These are phyloP conservation scores for Mystacornis crossleyi DNA, from an alignment of 2,113 vertebrate species.

Conservation along the genomic window DNA sequence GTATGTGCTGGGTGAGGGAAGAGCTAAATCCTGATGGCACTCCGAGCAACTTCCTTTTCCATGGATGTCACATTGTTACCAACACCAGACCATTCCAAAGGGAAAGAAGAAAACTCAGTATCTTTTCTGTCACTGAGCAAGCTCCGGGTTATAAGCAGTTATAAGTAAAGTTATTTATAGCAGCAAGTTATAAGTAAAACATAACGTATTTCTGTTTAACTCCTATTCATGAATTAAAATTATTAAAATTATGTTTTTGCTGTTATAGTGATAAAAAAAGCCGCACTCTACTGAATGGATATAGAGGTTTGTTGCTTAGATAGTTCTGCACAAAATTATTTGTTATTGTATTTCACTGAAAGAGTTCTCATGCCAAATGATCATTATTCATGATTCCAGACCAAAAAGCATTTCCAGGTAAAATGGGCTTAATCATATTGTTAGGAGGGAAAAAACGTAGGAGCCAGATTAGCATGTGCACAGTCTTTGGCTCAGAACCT, in stretches of 20 bases:
- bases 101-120: neutral
- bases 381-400: neutral
- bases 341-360: neutral
- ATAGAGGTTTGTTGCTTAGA: neutral
- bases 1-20: neutral
- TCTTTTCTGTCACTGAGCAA: neutral
- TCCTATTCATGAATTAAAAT: neutral
- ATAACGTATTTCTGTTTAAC: neutral
- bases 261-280: neutral
- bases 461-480: neutral
- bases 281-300: neutral
- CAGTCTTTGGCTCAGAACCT: neutral
- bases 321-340: neutral
- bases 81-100: neutral
- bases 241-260: neutral
- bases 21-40: neutral
- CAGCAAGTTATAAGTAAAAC: neutral
- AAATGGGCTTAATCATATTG: neutral
- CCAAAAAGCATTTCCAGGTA: neutral
- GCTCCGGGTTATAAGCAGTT: neutral
- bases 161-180: too few relatives aligned
- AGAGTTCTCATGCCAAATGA: neutral
- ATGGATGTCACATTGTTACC: neutral
- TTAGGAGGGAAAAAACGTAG: neutral
- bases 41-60: neutral